Evolutionary conservation across 2,113 vertebrate genomes (phyloP), one percentile per base, ranked within the genome.

Genomic region (Nematolebias whitei): DNA sequence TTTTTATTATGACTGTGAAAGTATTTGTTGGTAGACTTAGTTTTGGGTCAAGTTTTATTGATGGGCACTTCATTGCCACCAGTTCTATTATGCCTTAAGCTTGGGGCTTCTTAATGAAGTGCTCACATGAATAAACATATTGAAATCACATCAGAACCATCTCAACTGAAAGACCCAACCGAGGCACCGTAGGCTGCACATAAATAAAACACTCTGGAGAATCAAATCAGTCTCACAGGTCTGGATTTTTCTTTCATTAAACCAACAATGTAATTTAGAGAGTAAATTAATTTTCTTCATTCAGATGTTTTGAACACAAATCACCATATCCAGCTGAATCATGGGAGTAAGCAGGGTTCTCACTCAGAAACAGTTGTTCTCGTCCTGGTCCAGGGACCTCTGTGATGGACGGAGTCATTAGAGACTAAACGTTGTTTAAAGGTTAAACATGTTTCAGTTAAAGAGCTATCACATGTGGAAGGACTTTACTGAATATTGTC

Each of bases 391-490:
- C 5, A 24, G 53, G 18, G 13, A 18, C 39, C 8, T 9, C 41
- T 32, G 51, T 2, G 14, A 12, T 11, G 5, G 23, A 47, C 8
- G 4, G 2, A 5, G 45, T 2, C 40, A 53, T 20, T 55, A 24
- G 12, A 18, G 4, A 18, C 9, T 44, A 24, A 22, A 62, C 19
- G 13, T 39, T 51, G 45, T 8, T 58, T 45, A 23, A 7, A 55
- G 15, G 0, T 20, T 72, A 12, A 29, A 61, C 32, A 15, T 38
- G 23, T 19, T 39, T 70, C 19, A 78, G 39, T 68, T 23, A 58
- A 41, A 50, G 20, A 69, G 40, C 26, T 20, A 13, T 41, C 20
- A 18, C 29, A 20, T 54, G 55, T 63, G 38, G 32, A 49, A n/a
- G n/a, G n/a, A n/a, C n/a, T n/a, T n/a, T n/a, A 19, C 13, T 12